phyloP scores from a whole-genome alignment of 2,888 invertebrate genomes.

The Macrosoma leucophasiata region DNA sequence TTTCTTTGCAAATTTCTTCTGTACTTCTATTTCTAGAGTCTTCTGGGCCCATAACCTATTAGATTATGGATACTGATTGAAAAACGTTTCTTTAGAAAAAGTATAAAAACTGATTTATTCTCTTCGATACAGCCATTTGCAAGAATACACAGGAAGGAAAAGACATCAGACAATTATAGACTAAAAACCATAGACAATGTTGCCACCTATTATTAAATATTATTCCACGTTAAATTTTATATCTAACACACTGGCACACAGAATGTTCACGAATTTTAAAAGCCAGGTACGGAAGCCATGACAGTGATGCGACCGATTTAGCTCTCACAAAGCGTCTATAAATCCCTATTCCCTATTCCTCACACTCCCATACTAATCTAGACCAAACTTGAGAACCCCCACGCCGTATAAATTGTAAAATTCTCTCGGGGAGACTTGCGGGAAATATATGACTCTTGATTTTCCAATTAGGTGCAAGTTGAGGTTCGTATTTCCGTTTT shows the following conservation, averaged over 20 bases:
- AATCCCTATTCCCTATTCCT: not conserved
- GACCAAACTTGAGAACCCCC: slow-evolving; percentile 22
- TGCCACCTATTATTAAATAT: too few species aligned
- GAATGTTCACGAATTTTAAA: too few species aligned
- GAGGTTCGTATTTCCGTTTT: slow-evolving; percentile 52
- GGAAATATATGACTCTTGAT: slow-evolving; percentile 57
- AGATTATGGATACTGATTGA: not conserved
- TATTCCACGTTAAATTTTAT: too few species aligned
- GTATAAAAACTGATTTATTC: too few species aligned
- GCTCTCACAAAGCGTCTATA: slow-evolving; percentile 6
- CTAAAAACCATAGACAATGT: too few species aligned
- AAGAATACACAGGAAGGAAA: too few species aligned
- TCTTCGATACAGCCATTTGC: too few species aligned
- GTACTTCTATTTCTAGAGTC: not conserved
- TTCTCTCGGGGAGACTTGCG: slow-evolving; percentile 33
- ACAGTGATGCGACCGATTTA: slow-evolving; percentile 4
- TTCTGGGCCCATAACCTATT: not conserved
- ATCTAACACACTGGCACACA: too few species aligned
- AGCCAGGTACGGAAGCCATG: too few species aligned
- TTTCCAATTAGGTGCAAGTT: slow-evolving; percentile 62
- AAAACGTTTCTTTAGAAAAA: too few species aligned
- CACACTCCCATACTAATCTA: too few species aligned
- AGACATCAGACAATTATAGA: too few species aligned
- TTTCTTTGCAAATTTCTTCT: not conserved
- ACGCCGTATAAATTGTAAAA: slow-evolving; percentile 29